phyloP scores from a whole-genome alignment of 92 coral and sea anemone genomes.

The Umimayanthus kanabou region DNA sequence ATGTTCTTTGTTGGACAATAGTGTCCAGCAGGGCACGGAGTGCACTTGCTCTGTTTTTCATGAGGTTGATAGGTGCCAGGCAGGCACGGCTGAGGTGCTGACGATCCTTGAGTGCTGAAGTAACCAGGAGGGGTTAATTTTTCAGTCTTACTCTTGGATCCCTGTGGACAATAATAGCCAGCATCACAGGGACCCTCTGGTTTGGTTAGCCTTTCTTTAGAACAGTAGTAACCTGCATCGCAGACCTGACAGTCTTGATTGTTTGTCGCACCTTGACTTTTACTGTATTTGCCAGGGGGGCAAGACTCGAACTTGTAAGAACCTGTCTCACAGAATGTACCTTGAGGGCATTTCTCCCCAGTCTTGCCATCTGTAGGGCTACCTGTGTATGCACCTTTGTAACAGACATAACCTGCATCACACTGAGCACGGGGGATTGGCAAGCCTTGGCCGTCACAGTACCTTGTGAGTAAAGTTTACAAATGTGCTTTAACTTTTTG shows the following conservation, averaged over 20 bases:
- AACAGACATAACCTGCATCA: conserved; percentile 92
- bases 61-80: conserved; percentile 91
- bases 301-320: conserved; percentile 90
- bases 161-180: conserved; percentile 90
- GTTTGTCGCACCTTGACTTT: conserved; percentile 93
- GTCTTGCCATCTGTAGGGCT: conserved; percentile 94
- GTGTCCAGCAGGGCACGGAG: conserved; percentile 80
- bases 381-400: conserved; percentile 89
- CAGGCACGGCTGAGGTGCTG: conserved; percentile 89
- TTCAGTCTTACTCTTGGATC: conserved; percentile 78
- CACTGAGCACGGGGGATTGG: conserved; percentile 95
- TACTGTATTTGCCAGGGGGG: conserved; percentile 92
- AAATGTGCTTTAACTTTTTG: too few relatives aligned
- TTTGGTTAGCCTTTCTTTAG: conserved; percentile 68
- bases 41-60: conserved; percentile 77
- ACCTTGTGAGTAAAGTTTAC: conserved; percentile 51
- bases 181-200: conserved; percentile 96
- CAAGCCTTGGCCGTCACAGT: conserved; percentile 96
- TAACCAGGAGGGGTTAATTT: conserved; percentile 83
- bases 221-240: conserved; percentile 93
- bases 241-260: conserved; percentile 92
- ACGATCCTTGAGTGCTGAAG: conserved; percentile 83
- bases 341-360: conserved; percentile 92
- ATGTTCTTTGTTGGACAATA: conserved; percentile 91
- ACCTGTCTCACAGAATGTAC: conserved; percentile 90